Evolutionary conservation across 2,888 invertebrate species (phyloP).

Genomic region (Alviniconcha strummeri): DNA sequence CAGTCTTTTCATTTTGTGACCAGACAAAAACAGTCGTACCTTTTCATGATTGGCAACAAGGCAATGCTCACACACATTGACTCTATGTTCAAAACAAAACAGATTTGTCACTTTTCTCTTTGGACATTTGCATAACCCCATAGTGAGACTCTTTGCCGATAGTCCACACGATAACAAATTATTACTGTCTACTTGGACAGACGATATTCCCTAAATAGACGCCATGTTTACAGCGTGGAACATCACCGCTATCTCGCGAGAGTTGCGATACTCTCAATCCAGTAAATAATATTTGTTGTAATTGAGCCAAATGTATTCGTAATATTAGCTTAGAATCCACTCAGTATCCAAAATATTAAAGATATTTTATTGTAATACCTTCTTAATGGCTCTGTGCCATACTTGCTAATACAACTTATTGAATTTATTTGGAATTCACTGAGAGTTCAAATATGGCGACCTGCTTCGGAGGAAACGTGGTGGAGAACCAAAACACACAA

Average conservation of each 20-base stretch:
- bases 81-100: conserved; percentile 99
- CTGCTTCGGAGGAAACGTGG: not conserved
- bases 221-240: conserved; percentile 38
- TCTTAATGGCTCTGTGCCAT: not conserved
- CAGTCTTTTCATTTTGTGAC: too few relatives aligned
- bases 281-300: not conserved
- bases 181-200: not conserved
- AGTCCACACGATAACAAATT: not conserved
- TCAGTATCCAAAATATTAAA: too few relatives aligned
- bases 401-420: not conserved
- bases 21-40: conserved; percentile 77
- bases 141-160: conserved; percentile 71
- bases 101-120: conserved; percentile 97
- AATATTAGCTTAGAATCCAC: too few relatives aligned
- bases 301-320: not conserved
- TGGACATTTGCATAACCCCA: conserved; percentile 99
- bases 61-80: conserved; percentile 99
- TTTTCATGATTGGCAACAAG: conserved; percentile 96
- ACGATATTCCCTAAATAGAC: conserved; percentile 12
- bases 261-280: not conserved
- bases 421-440: not conserved
- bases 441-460: conserved; percentile 1
- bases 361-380: not conserved
- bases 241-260: conserved; percentile 6
- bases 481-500: not conserved